phyloP scores from a whole-genome alignment of 2,888 invertebrate species.

The Archips xylosteana region DNA sequence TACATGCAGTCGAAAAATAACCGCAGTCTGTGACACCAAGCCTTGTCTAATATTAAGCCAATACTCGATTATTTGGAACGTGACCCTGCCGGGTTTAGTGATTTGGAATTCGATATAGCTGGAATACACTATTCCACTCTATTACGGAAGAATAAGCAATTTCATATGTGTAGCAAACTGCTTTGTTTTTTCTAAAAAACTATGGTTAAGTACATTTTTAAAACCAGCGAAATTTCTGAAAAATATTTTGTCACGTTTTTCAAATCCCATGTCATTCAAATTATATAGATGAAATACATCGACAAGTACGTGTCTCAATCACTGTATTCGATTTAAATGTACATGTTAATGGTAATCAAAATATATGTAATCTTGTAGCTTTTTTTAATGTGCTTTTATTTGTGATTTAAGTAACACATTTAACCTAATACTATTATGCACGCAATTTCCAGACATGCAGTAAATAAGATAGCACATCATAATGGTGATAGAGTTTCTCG shows the following conservation, averaged over 20 bases:
- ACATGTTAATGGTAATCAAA: no score
- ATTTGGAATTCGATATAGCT: slow-evolving; percentile 30
- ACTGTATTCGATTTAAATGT: no score
- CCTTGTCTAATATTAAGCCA: slow-evolving; percentile 27
- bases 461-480: slow-evolving; percentile 1
- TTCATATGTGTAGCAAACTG: neutral
- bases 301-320: no score
- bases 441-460: neutral
- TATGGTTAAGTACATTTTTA: neutral
- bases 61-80: slow-evolving; percentile 38
- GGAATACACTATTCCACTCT: slow-evolving; percentile 19
- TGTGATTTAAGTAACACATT: neutral
- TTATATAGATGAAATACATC: no score
- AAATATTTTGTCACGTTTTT: no score
- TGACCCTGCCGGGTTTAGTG: slow-evolving; percentile 32
- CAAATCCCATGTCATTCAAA: no score
- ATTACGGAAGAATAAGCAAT: slow-evolving; percentile 19
- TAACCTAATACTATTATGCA: neutral
- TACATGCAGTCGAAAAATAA: slow-evolving; percentile 17
- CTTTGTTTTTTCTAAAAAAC: neutral
- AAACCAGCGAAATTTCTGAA: neutral
- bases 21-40: slow-evolving; percentile 34
- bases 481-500: neutral
- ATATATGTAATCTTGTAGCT: no score
- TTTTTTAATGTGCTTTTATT: no score